These are phyloP conservation scores for Arenaria interpres DNA, from an alignment of 2,113 vertebrate genomes.

Conservation along the genomic window DNA sequence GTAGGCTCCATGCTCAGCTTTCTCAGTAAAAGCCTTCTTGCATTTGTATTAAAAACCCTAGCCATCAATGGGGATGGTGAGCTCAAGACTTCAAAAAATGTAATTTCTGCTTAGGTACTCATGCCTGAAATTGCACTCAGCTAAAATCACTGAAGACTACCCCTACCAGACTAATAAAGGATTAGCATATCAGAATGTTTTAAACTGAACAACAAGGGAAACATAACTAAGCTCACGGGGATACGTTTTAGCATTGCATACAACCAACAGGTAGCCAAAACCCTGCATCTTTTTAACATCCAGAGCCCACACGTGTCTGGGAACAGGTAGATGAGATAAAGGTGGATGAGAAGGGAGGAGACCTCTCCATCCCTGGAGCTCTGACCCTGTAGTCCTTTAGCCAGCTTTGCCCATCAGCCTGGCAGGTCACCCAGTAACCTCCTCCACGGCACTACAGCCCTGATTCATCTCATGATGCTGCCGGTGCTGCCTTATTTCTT, in stretches of 20 bases:
- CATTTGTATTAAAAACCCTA: not conserved
- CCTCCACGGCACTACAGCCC: not conserved
- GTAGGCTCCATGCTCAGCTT: not conserved
- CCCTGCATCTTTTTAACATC: not conserved
- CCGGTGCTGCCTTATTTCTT: not conserved
- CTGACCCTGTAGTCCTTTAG: not conserved
- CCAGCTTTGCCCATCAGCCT: not conserved
- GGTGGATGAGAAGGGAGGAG: not conserved
- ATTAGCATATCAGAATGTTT: not conserved
- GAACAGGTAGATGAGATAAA: not conserved
- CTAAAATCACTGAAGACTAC: not conserved
- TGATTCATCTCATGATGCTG: not conserved
- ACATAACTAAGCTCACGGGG: not conserved
- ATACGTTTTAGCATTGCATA: not conserved
- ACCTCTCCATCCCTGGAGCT: not conserved
- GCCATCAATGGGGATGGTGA: not conserved
- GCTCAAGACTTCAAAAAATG: rapidly evolving
- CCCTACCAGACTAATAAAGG: not conserved
- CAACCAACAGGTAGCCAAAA: not conserved
- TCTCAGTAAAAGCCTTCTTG: not conserved
- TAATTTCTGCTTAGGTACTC: not conserved
- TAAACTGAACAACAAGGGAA: not conserved
- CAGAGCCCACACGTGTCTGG: not conserved
- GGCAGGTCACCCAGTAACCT: not conserved
- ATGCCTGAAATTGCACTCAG: not conserved